These are phyloP conservation scores for Pimephales promelas DNA, from an alignment of 2,113 vertebrate genomes.

Conservation along the genomic window DNA sequence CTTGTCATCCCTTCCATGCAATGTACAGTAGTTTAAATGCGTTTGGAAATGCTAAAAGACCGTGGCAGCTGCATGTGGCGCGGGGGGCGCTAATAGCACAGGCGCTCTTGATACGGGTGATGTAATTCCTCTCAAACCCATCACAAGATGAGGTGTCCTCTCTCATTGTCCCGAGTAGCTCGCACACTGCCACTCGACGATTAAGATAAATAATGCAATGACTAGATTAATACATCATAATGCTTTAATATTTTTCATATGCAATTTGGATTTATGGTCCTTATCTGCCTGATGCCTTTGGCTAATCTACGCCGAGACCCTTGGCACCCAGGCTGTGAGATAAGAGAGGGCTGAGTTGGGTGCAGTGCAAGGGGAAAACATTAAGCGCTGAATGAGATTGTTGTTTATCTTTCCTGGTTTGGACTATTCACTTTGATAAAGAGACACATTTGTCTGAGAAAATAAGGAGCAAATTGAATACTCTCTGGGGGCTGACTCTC, in stretches of 20 bases:
- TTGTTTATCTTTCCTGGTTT: constrained; percentile 80
- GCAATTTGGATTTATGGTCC: constrained; percentile 91
- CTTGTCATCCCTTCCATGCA: background rate
- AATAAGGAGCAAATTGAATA: constrained; percentile 76
- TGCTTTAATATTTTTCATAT: constrained; percentile 95
- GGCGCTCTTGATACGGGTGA: background rate
- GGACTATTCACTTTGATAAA: constrained; percentile 68
- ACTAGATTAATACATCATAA: constrained; percentile 92
- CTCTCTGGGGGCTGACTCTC: constrained; percentile 75
- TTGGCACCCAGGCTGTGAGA: constrained; percentile 86
- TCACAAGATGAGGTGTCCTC: constrained; percentile 29
- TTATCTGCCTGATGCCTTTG: constrained; percentile 88
- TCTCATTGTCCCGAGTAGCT: constrained; percentile 17
- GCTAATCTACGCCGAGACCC: constrained; percentile 86
- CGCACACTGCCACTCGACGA: constrained; percentile 67
- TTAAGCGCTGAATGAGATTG: constrained; percentile 88
- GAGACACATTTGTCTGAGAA: constrained; percentile 85
- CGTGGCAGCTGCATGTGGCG: too few relatives aligned
- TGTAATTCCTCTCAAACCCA: constrained; percentile 21
- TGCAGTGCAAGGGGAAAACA: constrained; percentile 85
- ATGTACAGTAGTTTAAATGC: constrained; percentile 2
- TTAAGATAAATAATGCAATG: constrained; percentile 87
- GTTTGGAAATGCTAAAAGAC: background rate
- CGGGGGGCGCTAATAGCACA: background rate
- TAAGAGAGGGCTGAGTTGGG: constrained; percentile 83